Percentiles rank a stretch among this genome's conserved stretches.
Evolutionary conservation across 2,113 vertebrate species (phyloP).

Genomic region (Oryzias woworae): DNA sequence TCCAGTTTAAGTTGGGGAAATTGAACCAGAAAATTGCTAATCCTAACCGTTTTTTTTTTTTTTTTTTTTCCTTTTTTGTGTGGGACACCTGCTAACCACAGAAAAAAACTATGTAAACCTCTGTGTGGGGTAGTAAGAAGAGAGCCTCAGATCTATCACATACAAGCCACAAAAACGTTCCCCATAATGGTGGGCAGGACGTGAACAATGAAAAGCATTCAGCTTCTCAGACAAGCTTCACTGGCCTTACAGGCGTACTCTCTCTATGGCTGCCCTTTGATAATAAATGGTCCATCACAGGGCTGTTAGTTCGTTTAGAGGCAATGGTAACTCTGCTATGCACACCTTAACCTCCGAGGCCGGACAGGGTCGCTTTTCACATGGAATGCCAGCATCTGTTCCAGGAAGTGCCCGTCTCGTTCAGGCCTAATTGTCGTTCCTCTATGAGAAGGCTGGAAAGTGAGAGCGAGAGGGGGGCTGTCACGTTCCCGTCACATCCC

Average conservation of each 20-base stretch:
- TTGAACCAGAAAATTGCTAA: background rate
- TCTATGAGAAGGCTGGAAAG: slow-evolving; percentile 69
- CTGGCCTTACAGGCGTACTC: slow-evolving; percentile 47
- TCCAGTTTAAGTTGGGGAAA: background rate
- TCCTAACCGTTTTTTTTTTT: background rate
- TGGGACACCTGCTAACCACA: background rate
- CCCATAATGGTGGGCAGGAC: slow-evolving; percentile 41
- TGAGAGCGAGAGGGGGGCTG: slow-evolving; percentile 68
- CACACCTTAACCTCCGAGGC: slow-evolving; percentile 69
- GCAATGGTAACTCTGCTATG: slow-evolving; percentile 51
- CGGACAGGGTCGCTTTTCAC: slow-evolving; percentile 56
- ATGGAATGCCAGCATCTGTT: slow-evolving; percentile 67
- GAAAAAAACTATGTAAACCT: slow-evolving; percentile 10
- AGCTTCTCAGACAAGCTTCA: slow-evolving; percentile 57
- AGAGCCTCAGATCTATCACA: slow-evolving; percentile 22
- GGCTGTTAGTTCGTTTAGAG: slow-evolving; percentile 63
- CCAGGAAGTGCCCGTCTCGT: slow-evolving; percentile 70
- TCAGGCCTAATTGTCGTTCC: slow-evolving; percentile 74
- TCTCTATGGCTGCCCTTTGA: slow-evolving; percentile 59
- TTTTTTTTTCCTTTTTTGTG: background rate
- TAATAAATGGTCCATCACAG: slow-evolving; percentile 61
- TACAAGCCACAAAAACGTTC: slow-evolving; percentile 32
- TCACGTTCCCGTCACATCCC: slow-evolving; percentile 78
- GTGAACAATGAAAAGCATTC: slow-evolving; percentile 61
- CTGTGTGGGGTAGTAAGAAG: slow-evolving; percentile 1